Evolutionary conservation across 2,797 vertebrate genomes (phyloP), one percentile per base, ranked within the genome.

Genomic region (Alosa sapidissima): DNA sequence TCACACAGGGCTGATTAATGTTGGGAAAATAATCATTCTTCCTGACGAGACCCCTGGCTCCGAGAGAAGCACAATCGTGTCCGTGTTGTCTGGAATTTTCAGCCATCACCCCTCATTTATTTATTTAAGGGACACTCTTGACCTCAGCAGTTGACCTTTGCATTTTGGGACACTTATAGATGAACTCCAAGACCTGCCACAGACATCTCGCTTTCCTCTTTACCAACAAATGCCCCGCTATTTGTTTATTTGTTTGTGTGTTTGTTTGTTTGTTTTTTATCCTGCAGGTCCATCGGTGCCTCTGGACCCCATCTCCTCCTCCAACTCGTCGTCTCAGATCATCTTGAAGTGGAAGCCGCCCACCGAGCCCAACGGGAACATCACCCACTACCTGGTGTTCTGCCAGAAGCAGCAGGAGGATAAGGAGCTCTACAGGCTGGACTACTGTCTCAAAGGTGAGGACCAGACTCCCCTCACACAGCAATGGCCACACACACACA

Each of bases 281-380:
- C 49, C 16, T 83, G 0, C 95, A 99, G 98, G 95, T 84, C 98
- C 98, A 0, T 98, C 98, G 0, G 97, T 97, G 49, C 98, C 98
- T 0, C 93, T 98, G 85, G 98, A 99, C 89, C 97, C 98, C 0
- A 96, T 97, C 82, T 98, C 98, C 0, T 96, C 96, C 54, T 98
- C 98, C 81, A 99, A 98, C 91, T 97, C 98, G 8, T 98, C 98
- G 0, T 98, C 98, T 65, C 97, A 98, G 94, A 99, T 99, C 89
- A 97, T 97, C 84, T 90, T 99, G 86, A 99, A 98, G 92, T 99
- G 98, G 98, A 99, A 98, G 82, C 96, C 97, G 0, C 98, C 98
- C 68, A 96, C 96, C 0, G 97, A 97, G 87, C 97, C 98, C 88
- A 99, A 99, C 0, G 98, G 98, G 16, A 99, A 99, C 93, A 97